Percentiles rank a stretch among this genome's conserved stretches.
Evolutionary conservation across 2,888 invertebrate genomes (phyloP).

Genomic region (Tenthredo scrophulariae): DNA sequence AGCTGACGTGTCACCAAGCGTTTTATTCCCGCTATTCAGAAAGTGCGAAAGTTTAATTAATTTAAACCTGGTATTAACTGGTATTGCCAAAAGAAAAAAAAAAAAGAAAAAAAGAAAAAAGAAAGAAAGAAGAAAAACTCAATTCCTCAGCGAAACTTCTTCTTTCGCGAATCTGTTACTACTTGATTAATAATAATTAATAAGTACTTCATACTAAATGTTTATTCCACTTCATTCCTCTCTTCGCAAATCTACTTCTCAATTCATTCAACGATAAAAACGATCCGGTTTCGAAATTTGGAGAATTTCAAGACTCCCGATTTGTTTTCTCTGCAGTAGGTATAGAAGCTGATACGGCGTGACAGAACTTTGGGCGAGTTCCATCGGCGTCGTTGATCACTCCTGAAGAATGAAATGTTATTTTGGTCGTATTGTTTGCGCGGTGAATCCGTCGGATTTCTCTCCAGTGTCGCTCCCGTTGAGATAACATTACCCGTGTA

Average conservation of each 20-base stretch:
- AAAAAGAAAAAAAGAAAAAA: neutral
- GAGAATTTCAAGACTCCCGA: neutral
- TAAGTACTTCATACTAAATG: neutral
- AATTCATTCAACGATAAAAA: neutral
- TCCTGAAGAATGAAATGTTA: slow-evolving; percentile 12
- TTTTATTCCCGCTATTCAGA: slow-evolving; percentile 66
- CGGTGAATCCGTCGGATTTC: slow-evolving; percentile 48
- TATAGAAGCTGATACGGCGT: neutral
- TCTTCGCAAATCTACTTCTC: neutral
- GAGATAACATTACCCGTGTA: slow-evolving; percentile 58
- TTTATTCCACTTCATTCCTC: neutral
- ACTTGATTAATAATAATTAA: slow-evolving; percentile 15
- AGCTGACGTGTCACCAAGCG: slow-evolving; percentile 70
- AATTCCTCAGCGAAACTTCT: slow-evolving; percentile 15
- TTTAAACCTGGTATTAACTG: slow-evolving; percentile 69
- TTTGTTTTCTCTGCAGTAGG: neutral
- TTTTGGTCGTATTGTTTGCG: slow-evolving; percentile 48
- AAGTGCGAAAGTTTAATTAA: slow-evolving; percentile 70
- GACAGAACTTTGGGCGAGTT: slow-evolving; percentile 7
- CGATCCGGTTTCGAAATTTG: neutral
- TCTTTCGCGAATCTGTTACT: neutral
- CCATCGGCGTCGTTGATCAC: neutral
- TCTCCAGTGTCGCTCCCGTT: slow-evolving; percentile 53
- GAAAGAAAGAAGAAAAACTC: neutral
- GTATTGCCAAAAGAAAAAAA: slow-evolving; percentile 44